These are phyloP conservation scores for Aethina tumida DNA, from an alignment of 1,140 invertebrate species.

Conservation along the genomic window DNA sequence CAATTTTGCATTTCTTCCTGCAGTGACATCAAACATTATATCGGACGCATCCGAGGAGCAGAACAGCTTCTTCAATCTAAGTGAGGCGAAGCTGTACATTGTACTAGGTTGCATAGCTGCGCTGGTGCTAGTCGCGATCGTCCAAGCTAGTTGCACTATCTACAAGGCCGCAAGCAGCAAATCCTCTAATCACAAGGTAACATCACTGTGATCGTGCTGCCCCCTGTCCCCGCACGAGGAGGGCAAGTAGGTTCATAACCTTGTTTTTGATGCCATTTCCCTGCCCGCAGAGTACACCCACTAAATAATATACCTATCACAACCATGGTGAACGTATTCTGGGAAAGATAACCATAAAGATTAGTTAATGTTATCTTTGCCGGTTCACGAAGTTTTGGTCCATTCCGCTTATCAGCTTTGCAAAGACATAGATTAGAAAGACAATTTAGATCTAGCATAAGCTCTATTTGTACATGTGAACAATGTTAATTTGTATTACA, in stretches of 20 bases:
- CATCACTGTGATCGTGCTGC: slow-evolving; percentile 22
- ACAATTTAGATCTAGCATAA: too few species aligned
- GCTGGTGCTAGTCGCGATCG: slow-evolving; percentile 63
- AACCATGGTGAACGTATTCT: too few species aligned
- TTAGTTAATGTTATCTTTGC: too few species aligned
- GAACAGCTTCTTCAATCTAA: slow-evolving; percentile 44
- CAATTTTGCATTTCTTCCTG: slow-evolving; percentile 25
- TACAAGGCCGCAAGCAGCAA: slow-evolving; percentile 55
- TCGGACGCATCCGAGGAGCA: slow-evolving; percentile 23
- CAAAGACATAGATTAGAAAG: too few species aligned
- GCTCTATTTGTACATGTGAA: too few species aligned
- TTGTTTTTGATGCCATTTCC: slow-evolving; percentile 3
- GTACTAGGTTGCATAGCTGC: slow-evolving; percentile 73
- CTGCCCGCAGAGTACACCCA: too few species aligned
- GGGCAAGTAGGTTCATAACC: slow-evolving; percentile 24
- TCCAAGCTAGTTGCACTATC: slow-evolving; percentile 78
- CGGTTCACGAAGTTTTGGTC: too few species aligned
- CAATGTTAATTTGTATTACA: too few species aligned
- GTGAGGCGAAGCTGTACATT: slow-evolving; percentile 67
- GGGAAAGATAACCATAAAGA: too few species aligned
- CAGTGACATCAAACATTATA: slow-evolving; percentile 35
- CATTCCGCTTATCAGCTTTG: too few species aligned
- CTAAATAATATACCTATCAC: too few species aligned
- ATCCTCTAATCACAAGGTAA: slow-evolving; percentile 52
- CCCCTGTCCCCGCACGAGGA: too few species aligned